A percentile compares a stretch with the other conserved stretches of the same genome.
phyloP scores from a whole-genome alignment of 2,113 vertebrate genomes.

The Thunnus thynnus region DNA sequence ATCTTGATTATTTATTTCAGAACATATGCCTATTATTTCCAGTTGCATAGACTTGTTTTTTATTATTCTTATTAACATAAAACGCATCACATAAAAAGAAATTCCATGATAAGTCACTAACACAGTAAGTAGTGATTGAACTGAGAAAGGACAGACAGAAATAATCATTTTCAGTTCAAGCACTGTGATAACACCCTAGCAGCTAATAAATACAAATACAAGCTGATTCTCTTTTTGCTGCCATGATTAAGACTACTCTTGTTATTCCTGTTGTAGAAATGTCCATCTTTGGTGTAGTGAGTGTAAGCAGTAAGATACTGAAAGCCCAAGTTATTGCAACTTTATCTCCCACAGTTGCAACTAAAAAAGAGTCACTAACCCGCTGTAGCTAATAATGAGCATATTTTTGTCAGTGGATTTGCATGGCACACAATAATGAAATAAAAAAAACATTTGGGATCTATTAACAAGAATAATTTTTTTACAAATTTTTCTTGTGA shows the following conservation, averaged over 20 bases:
- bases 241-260: conserved; percentile 7
- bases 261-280: conserved; percentile 3
- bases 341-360: conserved; percentile 1
- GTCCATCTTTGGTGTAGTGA: neutral
- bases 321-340: neutral
- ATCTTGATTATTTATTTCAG: neutral
- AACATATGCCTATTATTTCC: conserved; percentile 7
- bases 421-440: neutral
- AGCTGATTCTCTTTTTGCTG: neutral
- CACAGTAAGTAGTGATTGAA: neutral
- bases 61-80: neutral
- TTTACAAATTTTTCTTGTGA: neutral
- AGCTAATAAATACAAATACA: conserved; percentile 6
- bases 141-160: neutral
- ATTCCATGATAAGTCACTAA: neutral
- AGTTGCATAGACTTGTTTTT: neutral
- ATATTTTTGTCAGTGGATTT: neutral
- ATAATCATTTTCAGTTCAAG: neutral
- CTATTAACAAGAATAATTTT: neutral
- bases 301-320: neutral
- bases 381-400: conserved; percentile 1
- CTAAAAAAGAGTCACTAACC: neutral
- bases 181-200: neutral
- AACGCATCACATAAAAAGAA: neutral
- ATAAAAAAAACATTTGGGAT: conserved; percentile 1